These are phyloP conservation scores for Myripristis murdjan DNA, from an alignment of 2,797 vertebrate genomes.

Conservation along the genomic window DNA sequence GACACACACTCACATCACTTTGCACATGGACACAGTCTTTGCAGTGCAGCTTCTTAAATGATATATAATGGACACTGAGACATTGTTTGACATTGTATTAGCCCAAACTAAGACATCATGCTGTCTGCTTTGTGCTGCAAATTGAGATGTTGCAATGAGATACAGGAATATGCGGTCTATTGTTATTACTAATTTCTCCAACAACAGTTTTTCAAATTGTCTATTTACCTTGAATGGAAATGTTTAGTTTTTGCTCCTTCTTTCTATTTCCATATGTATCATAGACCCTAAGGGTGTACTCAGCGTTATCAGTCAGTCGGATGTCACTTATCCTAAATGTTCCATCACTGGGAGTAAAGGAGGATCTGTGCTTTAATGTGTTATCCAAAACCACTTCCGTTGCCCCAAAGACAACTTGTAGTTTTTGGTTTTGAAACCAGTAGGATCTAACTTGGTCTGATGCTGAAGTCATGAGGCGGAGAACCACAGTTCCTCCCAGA, in stretches of 20 bases:
- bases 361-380: rapidly evolving
- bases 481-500: slow-evolving; percentile 57
- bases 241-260: rapidly evolving
- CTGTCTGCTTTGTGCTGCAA: no score
- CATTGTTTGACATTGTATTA: no score
- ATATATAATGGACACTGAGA: no score
- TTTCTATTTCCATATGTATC: rapidly evolving
- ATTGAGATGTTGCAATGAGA: no score
- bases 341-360: slow-evolving; percentile 38
- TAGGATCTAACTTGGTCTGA: rapidly evolving
- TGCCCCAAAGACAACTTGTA: rapidly evolving
- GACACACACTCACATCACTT: slow-evolving; percentile 19
- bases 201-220: not conserved
- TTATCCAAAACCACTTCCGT: rapidly evolving
- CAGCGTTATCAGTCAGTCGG: slow-evolving; percentile 18
- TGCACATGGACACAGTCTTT: no score
- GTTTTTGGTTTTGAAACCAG: rapidly evolving
- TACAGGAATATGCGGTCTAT: no score
- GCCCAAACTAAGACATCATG: no score
- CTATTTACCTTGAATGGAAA: slow-evolving; percentile 68
- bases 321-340: slow-evolving; percentile 54
- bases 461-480: slow-evolving; percentile 32
- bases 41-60: no score
- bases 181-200: no score
- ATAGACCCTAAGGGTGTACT: not conserved